Percentiles rank a stretch among this genome's conserved stretches.
Conservation (phyloP, 2,888 invertebrate species). For the Rugalucina vietnamica region DNA sequence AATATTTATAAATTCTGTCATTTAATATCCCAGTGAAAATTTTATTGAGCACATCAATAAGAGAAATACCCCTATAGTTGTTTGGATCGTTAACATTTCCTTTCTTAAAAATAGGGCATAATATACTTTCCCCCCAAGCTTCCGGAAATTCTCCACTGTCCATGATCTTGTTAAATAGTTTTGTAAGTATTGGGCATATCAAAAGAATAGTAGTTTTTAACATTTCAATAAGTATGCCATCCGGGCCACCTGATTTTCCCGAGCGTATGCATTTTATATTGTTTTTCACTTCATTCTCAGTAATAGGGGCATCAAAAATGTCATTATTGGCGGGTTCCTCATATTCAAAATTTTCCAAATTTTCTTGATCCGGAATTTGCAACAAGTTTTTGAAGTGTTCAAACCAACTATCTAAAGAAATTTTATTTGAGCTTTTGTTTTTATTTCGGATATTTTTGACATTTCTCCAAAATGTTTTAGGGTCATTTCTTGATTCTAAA, state of each 20-base stretch:
- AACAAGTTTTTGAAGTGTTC: not conserved
- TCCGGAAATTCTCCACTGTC: slow-evolving; percentile 14
- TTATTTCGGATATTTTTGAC: not conserved
- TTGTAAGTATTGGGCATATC: not conserved
- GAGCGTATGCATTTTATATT: not conserved
- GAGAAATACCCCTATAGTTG: slow-evolving; percentile 25
- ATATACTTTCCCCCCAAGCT: not conserved
- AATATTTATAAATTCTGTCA: slow-evolving; percentile 10
- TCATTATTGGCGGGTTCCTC: not conserved
- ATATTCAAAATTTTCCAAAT: not conserved
- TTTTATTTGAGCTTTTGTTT: not conserved
- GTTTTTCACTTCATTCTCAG: slow-evolving; percentile 1
- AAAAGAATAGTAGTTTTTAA: not conserved
- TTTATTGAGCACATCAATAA: slow-evolving; percentile 13
- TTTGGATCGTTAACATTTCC: not conserved
- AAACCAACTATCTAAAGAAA: not conserved
- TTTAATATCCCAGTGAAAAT: not conserved
- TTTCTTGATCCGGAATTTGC: not conserved
- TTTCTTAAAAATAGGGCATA: not conserved
- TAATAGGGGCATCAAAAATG: not conserved
- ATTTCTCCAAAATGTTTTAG: not conserved
- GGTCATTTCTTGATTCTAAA: not conserved
- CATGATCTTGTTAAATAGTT: slow-evolving; percentile 6
- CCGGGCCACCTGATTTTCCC: not conserved
- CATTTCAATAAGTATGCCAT: not conserved